Conservation (phyloP, 1,140 invertebrate species). For the Sinonovacula constricta region DNA sequence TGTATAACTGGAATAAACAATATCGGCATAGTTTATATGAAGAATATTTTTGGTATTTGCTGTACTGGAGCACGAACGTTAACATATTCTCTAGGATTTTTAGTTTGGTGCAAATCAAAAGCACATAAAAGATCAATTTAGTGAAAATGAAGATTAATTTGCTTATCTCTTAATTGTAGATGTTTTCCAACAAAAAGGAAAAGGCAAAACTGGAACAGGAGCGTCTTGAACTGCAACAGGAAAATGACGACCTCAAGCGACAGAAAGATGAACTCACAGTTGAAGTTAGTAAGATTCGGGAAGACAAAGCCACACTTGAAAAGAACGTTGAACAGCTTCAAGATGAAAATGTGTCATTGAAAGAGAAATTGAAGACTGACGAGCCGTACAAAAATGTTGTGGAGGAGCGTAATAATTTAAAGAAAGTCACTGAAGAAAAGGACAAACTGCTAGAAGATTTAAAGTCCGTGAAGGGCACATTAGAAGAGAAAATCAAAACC, state of each 20-base stretch:
- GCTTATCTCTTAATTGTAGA: too few species aligned
- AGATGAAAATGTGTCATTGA: slow-evolving; percentile 33
- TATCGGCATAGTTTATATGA: too few species aligned
- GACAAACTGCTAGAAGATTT: slow-evolving; percentile 6
- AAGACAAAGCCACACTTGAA: too few species aligned
- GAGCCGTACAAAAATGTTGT: slow-evolving; percentile 37
- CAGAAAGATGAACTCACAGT: neutral
- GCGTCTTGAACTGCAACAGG: slow-evolving; percentile 6
- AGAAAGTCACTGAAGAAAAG: slow-evolving; percentile 3
- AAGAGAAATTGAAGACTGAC: slow-evolving; percentile 36
- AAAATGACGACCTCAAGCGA: slow-evolving; percentile 9
- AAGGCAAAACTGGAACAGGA: slow-evolving; percentile 27
- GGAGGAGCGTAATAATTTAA: slow-evolving; percentile 26
- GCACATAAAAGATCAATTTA: too few species aligned
- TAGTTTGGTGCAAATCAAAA: too few species aligned
- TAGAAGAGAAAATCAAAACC: neutral
- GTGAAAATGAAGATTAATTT: too few species aligned
- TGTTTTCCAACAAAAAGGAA: neutral
- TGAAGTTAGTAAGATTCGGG: too few species aligned
- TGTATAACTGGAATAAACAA: too few species aligned
- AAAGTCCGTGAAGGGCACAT: neutral
- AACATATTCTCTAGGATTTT: too few species aligned
- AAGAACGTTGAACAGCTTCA: too few species aligned
- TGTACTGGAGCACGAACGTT: too few species aligned
- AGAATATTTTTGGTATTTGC: too few species aligned